Evolutionary conservation across 2,888 invertebrate genomes (phyloP).

Genomic region (Hybos culiciformis): DNA sequence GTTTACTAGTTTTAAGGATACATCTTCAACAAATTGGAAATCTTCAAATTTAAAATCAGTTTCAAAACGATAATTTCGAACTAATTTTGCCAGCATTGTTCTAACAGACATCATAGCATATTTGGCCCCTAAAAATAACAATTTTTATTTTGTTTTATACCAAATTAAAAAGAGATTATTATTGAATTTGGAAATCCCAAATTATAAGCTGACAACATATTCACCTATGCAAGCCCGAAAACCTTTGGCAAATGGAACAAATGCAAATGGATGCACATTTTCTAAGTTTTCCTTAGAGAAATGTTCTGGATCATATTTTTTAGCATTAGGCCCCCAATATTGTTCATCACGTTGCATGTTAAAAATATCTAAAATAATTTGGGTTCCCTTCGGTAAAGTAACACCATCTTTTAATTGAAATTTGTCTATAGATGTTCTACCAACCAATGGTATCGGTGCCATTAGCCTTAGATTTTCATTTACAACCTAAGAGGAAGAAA

Average conservation of each 20-base stretch:
- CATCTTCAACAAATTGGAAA: not conserved
- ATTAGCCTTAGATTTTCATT: not conserved
- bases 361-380: conserved; percentile 27
- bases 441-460: not conserved
- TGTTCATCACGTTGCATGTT: conserved; percentile 29
- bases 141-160: not conserved
- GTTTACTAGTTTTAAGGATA: not conserved
- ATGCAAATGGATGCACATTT: conserved; percentile 24
- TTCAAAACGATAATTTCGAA: conserved; percentile 19
- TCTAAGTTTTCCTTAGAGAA: conserved; percentile 15
- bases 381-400: conserved; percentile 27
- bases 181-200: not conserved
- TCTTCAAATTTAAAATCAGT: not conserved
- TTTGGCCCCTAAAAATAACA: conserved; percentile 12
- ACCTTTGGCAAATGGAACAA: conserved; percentile 30
- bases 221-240: conserved; percentile 32
- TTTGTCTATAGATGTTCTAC: conserved; percentile 16
- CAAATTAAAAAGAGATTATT: not conserved
- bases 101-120: conserved; percentile 29
- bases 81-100: conserved; percentile 26
- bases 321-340: conserved; percentile 28
- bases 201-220: not conserved
- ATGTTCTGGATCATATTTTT: conserved; percentile 28
- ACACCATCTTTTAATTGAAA: conserved; percentile 15
- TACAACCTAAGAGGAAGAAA: too few relatives aligned